Evolutionary conservation across 2,797 vertebrate genomes (phyloP).

Genomic region (Podarcis lilfordi): DNA sequence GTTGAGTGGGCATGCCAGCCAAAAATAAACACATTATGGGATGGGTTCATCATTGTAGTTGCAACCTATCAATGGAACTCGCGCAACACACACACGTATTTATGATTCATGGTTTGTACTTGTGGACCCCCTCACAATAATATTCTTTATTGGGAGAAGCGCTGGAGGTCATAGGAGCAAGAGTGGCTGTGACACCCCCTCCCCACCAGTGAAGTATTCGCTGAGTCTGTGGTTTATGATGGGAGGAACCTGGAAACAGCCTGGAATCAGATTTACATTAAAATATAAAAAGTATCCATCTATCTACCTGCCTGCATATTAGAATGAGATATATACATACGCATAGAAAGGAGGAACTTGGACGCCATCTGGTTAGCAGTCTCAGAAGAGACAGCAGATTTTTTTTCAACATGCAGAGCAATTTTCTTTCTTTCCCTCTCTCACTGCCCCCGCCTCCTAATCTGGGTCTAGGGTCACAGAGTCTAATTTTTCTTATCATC

Average conservation of each 20-base stretch:
- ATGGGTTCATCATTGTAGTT: too few relatives aligned
- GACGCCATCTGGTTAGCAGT: neutral
- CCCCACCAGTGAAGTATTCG: too few relatives aligned
- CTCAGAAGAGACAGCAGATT: neutral
- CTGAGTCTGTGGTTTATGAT: neutral
- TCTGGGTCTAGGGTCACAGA: neutral
- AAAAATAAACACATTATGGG: too few relatives aligned
- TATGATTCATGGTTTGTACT: too few relatives aligned
- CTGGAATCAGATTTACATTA: neutral
- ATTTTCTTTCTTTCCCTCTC: neutral
- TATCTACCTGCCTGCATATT: neutral
- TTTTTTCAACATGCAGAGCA: neutral
- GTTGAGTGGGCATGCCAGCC: too few relatives aligned
- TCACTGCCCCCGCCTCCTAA: accelerated
- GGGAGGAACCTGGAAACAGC: neutral
- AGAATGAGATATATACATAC: neutral
- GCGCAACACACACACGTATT: too few relatives aligned
- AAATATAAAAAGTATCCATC: neutral
- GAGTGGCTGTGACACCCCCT: too few relatives aligned
- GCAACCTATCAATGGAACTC: too few relatives aligned
- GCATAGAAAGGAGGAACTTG: neutral
- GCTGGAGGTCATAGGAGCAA: too few relatives aligned
- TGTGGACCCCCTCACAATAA: too few relatives aligned
- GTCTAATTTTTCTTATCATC: neutral
- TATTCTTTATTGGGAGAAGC: too few relatives aligned